These are phyloP conservation scores for Panagrolaimus sp. DNA, from an alignment of 1,140 invertebrate species.

Conservation along the genomic window DNA sequence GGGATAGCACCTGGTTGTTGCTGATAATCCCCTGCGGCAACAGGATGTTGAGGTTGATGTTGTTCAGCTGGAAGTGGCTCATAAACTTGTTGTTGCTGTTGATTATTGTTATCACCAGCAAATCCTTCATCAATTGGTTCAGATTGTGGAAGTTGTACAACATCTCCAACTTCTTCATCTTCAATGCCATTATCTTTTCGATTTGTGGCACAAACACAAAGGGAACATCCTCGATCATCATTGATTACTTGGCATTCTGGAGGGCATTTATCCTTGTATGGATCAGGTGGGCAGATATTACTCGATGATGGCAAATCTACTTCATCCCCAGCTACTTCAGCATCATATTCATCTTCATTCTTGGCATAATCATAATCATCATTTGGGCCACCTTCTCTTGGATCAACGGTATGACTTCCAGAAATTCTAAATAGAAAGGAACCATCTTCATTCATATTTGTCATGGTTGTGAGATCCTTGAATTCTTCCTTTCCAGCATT, in stretches of 20 bases:
- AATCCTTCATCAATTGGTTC: conserved; percentile 5
- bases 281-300: conserved; percentile 23
- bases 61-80: conserved; percentile 8
- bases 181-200: background rate
- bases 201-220: conserved; percentile 36
- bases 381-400: conserved; percentile 24
- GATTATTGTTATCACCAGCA: background rate
- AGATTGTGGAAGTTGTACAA: background rate
- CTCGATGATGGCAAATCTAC: conserved; percentile 34
- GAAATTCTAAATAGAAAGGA: conserved; percentile 39
- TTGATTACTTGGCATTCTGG: conserved; percentile 29
- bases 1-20: background rate
- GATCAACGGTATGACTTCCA: conserved; percentile 30
- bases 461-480: conserved; percentile 25
- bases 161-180: conserved; percentile 6
- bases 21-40: background rate
- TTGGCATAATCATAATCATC: conserved; percentile 16
- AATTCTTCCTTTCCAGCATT: conserved; percentile 29
- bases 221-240: conserved; percentile 31
- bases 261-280: conserved; percentile 34
- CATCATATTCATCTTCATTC: conserved; percentile 25
- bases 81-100: background rate
- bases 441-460: conserved; percentile 33
- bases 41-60: conserved; percentile 13
- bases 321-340: conserved; percentile 26